Evolutionary conservation across 1,140 invertebrate genomes (phyloP).

Genomic region (Lysiphlebus fabarum): DNA sequence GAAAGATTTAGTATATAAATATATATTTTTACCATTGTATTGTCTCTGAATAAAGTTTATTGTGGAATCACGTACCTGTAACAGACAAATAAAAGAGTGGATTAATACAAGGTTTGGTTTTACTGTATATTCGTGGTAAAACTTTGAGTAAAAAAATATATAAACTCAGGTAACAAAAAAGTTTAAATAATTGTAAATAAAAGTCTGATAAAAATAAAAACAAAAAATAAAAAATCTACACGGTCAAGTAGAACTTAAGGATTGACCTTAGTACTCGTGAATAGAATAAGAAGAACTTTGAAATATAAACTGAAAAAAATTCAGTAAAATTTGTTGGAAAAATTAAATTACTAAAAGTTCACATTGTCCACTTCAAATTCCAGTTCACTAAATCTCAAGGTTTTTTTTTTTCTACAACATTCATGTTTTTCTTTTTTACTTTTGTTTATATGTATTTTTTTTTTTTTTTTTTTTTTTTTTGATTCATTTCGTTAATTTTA

Average conservation of each 20-base stretch:
- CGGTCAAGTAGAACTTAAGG: neutral
- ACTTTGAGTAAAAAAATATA: constrained; percentile 5
- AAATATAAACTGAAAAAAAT: neutral
- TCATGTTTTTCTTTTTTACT: too few relatives aligned
- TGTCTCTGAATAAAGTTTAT: neutral
- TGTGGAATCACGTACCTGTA: constrained; percentile 8
- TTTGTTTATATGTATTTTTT: too few relatives aligned
- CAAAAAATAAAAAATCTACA: constrained; percentile 1
- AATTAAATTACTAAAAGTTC: constrained; percentile 6
- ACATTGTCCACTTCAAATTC: neutral
- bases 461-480: too few relatives aligned
- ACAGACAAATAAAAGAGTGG: neutral
- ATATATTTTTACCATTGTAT: too few relatives aligned
- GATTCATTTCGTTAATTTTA: too few relatives aligned
- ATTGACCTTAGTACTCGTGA: neutral
- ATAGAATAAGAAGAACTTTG: constrained; percentile 4
- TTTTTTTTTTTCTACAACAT: too few relatives aligned
- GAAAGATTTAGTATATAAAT: too few relatives aligned
- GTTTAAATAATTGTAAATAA: neutral
- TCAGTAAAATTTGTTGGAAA: constrained; percentile 1
- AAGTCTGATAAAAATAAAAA: neutral
- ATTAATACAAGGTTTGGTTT: neutral
- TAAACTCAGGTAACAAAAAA: constrained; percentile 1
- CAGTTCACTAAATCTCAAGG: neutral
- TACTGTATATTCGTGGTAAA: neutral